Percentiles rank a stretch among this genome's conserved stretches.
These are phyloP conservation scores for Cygnus atratus DNA, from an alignment of 2,113 vertebrate genomes.

Conservation along the genomic window DNA sequence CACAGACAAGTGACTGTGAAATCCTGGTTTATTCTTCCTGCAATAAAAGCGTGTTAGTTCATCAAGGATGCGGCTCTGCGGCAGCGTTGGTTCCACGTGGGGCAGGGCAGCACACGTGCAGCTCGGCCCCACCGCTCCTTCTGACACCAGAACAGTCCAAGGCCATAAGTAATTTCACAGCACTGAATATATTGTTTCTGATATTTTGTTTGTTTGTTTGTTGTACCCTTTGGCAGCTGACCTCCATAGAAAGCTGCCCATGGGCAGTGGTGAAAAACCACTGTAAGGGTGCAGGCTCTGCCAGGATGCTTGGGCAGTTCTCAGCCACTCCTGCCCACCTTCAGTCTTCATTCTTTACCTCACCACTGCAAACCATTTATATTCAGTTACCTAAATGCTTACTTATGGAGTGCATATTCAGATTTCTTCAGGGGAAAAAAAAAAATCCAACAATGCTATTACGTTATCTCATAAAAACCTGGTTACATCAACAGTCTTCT, in stretches of 20 bases:
- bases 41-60: not conserved
- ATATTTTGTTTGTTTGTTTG: not conserved
- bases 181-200: not conserved
- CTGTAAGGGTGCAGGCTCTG: not conserved
- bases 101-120: not conserved
- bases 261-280: not conserved
- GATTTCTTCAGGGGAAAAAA: not conserved
- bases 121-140: rapidly evolving
- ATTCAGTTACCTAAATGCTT: not conserved
- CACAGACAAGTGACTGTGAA: slow-evolving; percentile 64
- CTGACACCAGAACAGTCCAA: rapidly evolving
- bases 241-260: not conserved
- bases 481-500: not conserved
- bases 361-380: not conserved
- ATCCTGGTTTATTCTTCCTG: slow-evolving; percentile 59
- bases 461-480: not conserved
- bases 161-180: not conserved
- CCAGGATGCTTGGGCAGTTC: not conserved
- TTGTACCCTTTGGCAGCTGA: not conserved
- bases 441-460: not conserved
- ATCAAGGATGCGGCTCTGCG: not conserved
- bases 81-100: not conserved
- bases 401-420: not conserved
- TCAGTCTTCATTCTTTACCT: not conserved
- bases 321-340: not conserved